phyloP scores from a whole-genome alignment of 2,113 vertebrate species.

The Megaceryle torquata region DNA sequence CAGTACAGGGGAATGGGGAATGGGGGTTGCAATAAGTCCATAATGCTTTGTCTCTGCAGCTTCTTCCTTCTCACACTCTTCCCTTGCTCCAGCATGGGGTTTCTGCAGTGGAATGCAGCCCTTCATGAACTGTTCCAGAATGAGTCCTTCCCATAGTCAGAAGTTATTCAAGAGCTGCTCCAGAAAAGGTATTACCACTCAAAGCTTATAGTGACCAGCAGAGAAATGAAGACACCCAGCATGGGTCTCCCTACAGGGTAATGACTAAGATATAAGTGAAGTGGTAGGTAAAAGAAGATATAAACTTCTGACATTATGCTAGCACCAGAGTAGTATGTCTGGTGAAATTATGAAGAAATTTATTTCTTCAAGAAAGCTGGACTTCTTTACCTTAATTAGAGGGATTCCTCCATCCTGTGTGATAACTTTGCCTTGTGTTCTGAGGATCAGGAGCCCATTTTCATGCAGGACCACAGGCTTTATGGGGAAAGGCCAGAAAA shows the following conservation, averaged over 20 bases:
- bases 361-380: neutral
- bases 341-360: neutral
- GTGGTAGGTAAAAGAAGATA: neutral
- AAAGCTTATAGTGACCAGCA: neutral
- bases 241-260: fast-evolving
- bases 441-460: neutral
- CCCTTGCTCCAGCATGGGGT: fast-evolving
- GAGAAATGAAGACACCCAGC: neutral
- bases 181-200: neutral
- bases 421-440: neutral
- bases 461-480: neutral
- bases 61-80: neutral
- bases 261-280: neutral
- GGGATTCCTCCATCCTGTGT: neutral
- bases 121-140: neutral
- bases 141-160: neutral
- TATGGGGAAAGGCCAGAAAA: neutral
- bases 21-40: neutral
- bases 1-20: neutral
- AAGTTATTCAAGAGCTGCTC: neutral
- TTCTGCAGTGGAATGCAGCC: neutral
- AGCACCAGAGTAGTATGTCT: neutral
- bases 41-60: fast-evolving
- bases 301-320: neutral
- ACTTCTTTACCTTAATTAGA: neutral